These are phyloP conservation scores for Aegotheles bennettii DNA, from an alignment of 2,113 vertebrate species.

Conservation along the genomic window DNA sequence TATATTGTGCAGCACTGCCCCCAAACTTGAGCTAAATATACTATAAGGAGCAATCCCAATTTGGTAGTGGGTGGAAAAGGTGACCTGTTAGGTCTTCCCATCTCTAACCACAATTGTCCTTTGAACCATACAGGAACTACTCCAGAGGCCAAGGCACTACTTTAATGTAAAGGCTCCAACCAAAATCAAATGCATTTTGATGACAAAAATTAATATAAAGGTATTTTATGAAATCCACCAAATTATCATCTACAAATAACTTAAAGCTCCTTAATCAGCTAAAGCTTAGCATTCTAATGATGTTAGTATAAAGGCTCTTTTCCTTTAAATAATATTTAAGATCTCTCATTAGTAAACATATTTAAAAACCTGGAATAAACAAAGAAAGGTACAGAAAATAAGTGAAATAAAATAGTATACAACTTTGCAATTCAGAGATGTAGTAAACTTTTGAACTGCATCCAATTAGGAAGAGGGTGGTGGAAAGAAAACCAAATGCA, in stretches of 20 bases:
- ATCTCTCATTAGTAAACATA: neutral
- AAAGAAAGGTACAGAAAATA: neutral
- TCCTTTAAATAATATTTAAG: neutral
- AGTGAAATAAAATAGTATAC: neutral
- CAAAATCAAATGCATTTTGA: neutral
- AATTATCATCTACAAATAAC: neutral
- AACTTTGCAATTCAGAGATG: neutral
- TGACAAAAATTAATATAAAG: neutral
- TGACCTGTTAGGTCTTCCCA: neutral
- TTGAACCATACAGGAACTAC: neutral
- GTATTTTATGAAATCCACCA: neutral
- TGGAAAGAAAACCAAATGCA: neutral
- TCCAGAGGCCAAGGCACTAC: neutral
- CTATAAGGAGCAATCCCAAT: neutral
- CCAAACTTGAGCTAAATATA: neutral
- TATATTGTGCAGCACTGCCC: neutral
- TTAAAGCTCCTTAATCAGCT: neutral
- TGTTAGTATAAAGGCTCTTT: neutral
- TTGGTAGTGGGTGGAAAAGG: neutral
- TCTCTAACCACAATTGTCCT: neutral
- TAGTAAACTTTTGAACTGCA: neutral
- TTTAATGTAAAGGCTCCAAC: neutral
- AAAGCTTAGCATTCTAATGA: neutral
- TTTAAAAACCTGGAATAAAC: neutral
- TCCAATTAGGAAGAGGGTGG: neutral